Evolutionary conservation across 2,113 vertebrate species (phyloP).

Genomic region (Meles meles): DNA sequence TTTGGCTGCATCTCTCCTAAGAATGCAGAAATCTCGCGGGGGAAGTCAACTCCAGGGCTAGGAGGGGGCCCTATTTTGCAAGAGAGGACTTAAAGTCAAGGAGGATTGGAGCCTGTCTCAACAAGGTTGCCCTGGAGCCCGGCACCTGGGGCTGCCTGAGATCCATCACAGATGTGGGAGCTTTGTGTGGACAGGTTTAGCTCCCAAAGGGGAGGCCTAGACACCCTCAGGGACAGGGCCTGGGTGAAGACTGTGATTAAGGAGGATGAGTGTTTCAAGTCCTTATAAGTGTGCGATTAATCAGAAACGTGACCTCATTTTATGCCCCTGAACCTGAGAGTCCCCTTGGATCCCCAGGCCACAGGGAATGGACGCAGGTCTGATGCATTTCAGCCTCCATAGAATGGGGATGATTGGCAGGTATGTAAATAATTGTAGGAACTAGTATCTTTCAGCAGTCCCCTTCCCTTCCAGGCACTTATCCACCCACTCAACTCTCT

Average conservation of each 20-base stretch:
- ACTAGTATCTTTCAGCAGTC: not conserved
- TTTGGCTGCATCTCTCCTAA: not conserved
- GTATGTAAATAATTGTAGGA: not conserved
- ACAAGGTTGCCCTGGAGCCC: not conserved
- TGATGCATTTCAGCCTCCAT: not conserved
- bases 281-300: not conserved
- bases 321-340: not conserved
- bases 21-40: not conserved
- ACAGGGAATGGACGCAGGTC: not conserved
- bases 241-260: not conserved
- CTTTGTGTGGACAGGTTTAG: not conserved
- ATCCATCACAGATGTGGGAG: not conserved
- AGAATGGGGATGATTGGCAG: not conserved
- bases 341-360: not conserved
- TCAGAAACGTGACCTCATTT: not conserved
- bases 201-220: not conserved
- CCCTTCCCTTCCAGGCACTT: not conserved
- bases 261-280: not conserved
- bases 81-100: not conserved
- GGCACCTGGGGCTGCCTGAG: not conserved
- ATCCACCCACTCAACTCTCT: not conserved
- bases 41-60: not conserved
- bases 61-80: not conserved
- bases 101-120: accelerated
- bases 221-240: not conserved